Base-by-base conservation (phyloP, 2,797 vertebrate genomes). In the Scarus forsteni region DNA sequence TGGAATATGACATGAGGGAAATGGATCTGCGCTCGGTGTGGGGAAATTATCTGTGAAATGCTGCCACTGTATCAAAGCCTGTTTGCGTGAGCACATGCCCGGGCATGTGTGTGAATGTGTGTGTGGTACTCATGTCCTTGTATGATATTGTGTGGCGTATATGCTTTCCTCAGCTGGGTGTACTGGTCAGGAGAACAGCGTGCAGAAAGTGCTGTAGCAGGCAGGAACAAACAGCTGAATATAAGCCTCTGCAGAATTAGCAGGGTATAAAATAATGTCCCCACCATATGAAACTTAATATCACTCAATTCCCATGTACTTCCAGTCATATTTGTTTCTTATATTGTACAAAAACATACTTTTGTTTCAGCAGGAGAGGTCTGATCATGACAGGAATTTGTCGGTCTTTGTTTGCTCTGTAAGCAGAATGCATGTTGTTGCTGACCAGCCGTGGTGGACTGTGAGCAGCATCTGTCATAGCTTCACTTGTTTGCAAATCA, bases 131-230 rank as follows among this genome's bases (percentile, higher is more conserved):
- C 65, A 49, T 60, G 85, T 85, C 78, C 75, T 88, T 88, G 85
- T 79, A 54, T 75, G 19, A 68, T 70, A 75, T 50, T 70, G 72
- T 70, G 72, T 55, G 54, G 54, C 61, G 79, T 79, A 59, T 84
- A 73, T 70, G 80, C 54, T 73, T 85, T 81, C 39, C 66, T 85
- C 86, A 75, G 86, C 76, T 81, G 75, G 78, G 79, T 77, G 63
- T 74, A 60, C 91, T 92, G 95, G 95, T 94, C 96, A 94, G 89
- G 94, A 96, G 92, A 96, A 93, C 95, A 96, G 95, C 93, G 94
- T 93, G 60, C 91, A 93, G 80, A 85, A 82, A 70, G 68, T 76
- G 75, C 75, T 76, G 81, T 73, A 70, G 69, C 74, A 74, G 58
- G 81, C 50, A 70, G 66, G 18, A 80, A 67, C 73, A 73, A 77